phyloP scores from a whole-genome alignment of 2,113 vertebrate genomes.

The Ascaphus truei region DNA sequence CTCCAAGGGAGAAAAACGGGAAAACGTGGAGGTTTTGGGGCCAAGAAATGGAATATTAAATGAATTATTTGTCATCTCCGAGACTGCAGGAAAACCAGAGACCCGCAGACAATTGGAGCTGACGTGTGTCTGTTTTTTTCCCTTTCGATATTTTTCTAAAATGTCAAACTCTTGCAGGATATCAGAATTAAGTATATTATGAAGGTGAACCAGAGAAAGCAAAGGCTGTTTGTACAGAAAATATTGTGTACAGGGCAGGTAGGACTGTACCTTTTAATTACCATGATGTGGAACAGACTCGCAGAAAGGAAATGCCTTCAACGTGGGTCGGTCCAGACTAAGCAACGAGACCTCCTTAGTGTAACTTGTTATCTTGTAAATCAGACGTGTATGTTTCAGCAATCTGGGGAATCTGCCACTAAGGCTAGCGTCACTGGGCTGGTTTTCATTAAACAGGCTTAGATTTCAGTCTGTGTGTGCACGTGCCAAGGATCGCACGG shows the following conservation, averaged over 20 bases:
- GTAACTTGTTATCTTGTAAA: conserved; percentile 35
- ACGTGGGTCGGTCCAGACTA: conserved; percentile 30
- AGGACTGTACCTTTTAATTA: conserved; percentile 30
- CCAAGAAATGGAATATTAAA: no score
- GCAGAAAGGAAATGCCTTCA: conserved; percentile 26
- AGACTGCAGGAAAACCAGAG: no score
- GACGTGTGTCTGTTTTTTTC: no score
- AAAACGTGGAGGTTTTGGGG: no score
- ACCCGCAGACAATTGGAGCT: no score
- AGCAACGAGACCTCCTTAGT: conserved; percentile 28
- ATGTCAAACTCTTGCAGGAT: not conserved
- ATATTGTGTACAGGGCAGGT: not conserved
- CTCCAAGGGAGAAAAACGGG: no score
- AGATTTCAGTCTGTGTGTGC: conserved; percentile 21
- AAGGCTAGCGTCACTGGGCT: conserved; percentile 28
- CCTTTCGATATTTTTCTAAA: no score
- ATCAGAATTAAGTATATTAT: not conserved
- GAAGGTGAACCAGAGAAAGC: not conserved
- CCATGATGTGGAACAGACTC: conserved; percentile 35
- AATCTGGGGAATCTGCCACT: conserved; percentile 35
- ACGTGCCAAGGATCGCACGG: conserved; percentile 15
- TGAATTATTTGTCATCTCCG: no score
- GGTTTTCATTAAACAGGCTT: conserved; percentile 32
- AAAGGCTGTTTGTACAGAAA: not conserved
- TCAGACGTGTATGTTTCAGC: conserved; percentile 34